Evolutionary conservation across 2,797 vertebrate species (phyloP).

Genomic region (Aphelocoma californica): DNA sequence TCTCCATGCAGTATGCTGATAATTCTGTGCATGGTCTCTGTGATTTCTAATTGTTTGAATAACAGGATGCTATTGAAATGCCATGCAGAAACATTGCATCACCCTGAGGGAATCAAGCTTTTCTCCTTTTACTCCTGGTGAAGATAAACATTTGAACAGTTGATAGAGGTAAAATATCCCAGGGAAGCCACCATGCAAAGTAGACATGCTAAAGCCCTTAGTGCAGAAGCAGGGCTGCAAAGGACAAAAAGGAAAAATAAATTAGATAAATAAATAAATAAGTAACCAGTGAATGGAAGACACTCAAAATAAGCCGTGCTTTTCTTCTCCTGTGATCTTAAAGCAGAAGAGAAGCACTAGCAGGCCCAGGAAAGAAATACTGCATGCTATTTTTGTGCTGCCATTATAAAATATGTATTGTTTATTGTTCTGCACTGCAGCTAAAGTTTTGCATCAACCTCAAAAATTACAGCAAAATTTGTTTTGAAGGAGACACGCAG

Average conservation of each 20-base stretch:
- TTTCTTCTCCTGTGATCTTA: slow-evolving; percentile 64
- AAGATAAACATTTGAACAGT: slow-evolving; percentile 65
- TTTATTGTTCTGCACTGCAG: slow-evolving; percentile 68
- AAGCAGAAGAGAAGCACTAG: slow-evolving; percentile 56
- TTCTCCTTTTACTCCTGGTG: slow-evolving; percentile 11
- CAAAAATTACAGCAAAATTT: slow-evolving; percentile 66
- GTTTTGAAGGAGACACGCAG: slow-evolving; percentile 45
- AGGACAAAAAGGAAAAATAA: slow-evolving; percentile 39
- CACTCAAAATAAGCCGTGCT: slow-evolving; percentile 19
- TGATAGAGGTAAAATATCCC: slow-evolving; percentile 50
- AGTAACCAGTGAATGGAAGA: not conserved
- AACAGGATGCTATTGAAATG: slow-evolving; percentile 57
- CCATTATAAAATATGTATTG: slow-evolving; percentile 66
- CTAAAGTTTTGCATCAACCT: slow-evolving; percentile 67
- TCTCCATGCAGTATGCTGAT: slow-evolving; percentile 43
- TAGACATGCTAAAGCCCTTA: not conserved
- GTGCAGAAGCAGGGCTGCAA: not conserved
- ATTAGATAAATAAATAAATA: slow-evolving; percentile 44
- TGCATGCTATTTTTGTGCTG: slow-evolving; percentile 66
- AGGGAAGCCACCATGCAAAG: slow-evolving; percentile 26
- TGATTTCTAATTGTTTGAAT: slow-evolving; percentile 69
- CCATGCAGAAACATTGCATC: slow-evolving; percentile 40
- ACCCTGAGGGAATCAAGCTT: slow-evolving; percentile 52
- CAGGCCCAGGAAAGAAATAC: slow-evolving; percentile 58
- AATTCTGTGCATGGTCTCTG: slow-evolving; percentile 24